Conservation (phyloP, 2,113 vertebrate species). For the Noctilio leporinus region DNA sequence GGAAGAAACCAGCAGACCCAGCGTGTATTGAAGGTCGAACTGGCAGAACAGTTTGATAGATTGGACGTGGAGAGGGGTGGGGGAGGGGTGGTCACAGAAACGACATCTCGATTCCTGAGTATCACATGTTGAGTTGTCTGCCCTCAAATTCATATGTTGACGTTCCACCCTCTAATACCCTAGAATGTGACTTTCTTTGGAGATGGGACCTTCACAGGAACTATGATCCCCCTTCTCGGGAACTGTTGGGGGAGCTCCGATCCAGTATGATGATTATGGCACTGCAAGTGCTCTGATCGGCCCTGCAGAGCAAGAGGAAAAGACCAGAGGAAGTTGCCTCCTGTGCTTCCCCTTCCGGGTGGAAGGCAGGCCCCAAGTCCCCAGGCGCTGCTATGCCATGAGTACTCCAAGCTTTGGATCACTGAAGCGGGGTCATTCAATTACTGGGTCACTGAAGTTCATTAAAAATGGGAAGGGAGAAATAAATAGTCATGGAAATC, state of each 20-base stretch:
- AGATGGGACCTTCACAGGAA: background rate
- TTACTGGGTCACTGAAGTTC: background rate
- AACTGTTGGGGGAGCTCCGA: background rate
- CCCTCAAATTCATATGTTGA: background rate
- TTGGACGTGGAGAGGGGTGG: background rate
- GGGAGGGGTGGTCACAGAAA: background rate
- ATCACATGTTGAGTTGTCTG: background rate
- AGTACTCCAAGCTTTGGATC: background rate
- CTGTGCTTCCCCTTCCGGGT: background rate
- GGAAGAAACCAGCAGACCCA: background rate
- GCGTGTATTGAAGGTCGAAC: background rate
- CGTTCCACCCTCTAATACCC: background rate
- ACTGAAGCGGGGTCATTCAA: no score
- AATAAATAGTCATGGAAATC: background rate
- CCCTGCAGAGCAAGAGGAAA: background rate
- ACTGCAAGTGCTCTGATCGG: background rate
- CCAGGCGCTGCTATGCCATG: background rate
- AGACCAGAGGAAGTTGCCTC: background rate
- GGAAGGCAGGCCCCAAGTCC: background rate
- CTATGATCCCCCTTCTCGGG: no score
- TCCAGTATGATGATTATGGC: background rate
- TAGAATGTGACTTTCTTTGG: background rate
- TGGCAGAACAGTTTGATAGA: background rate
- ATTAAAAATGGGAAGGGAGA: constrained; percentile 11
- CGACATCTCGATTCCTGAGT: background rate